Evolutionary conservation across 2,797 vertebrate genomes (phyloP).

Genomic region (Acanthis flammea): DNA sequence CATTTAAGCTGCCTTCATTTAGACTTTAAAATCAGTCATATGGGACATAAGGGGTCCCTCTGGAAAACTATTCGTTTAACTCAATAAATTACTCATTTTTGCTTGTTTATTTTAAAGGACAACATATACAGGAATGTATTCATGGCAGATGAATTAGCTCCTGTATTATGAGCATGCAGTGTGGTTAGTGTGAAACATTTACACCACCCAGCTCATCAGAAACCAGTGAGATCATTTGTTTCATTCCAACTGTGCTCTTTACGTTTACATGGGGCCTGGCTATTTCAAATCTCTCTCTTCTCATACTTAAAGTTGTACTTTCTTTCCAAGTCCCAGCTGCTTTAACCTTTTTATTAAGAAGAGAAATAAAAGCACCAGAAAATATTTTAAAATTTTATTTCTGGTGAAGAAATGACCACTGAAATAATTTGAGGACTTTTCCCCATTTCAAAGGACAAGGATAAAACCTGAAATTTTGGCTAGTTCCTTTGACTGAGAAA

Average conservation of each 20-base stretch:
- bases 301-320: background rate
- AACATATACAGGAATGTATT: slow-evolving; percentile 57
- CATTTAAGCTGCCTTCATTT: slow-evolving; percentile 13
- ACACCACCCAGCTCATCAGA: slow-evolving; percentile 40
- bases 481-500: background rate
- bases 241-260: slow-evolving; percentile 32
- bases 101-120: slow-evolving; percentile 56
- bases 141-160: slow-evolving; percentile 65
- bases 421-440: background rate
- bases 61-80: slow-evolving; percentile 16
- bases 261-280: background rate
- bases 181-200: slow-evolving; percentile 39
- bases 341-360: background rate
- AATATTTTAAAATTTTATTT: background rate
- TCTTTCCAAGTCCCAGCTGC: background rate
- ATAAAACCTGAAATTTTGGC: background rate
- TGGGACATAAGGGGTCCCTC: slow-evolving; percentile 8
- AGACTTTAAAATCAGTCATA: slow-evolving; percentile 16
- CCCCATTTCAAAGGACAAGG: background rate
- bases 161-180: slow-evolving; percentile 33
- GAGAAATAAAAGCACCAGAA: background rate
- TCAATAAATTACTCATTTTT: slow-evolving; percentile 58
- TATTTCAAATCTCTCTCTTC: slow-evolving; percentile 8
- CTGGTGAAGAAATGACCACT: background rate
- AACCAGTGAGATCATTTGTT: slow-evolving; percentile 52